Base-by-base conservation (phyloP, 2,797 vertebrate species). In the Silurus lanzhouensis region DNA sequence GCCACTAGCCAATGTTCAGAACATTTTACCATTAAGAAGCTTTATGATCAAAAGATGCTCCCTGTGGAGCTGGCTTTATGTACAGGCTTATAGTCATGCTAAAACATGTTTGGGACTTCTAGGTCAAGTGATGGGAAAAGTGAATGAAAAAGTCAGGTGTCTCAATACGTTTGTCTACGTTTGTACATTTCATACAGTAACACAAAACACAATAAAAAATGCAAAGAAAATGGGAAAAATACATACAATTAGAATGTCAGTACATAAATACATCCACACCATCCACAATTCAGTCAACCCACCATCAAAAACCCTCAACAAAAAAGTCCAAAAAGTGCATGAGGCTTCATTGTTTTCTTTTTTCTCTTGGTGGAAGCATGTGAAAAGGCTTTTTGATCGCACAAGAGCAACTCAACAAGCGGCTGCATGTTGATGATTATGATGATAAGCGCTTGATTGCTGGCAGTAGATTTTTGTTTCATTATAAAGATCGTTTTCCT, bases 381-480 rank as follows among this genome's bases (percentile, higher is more conserved):
- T 20, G 75, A 10, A 76, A 76, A 77, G 7, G 17, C 55, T 38
- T 13, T 60, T 31, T 74, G 46, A 89, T 89, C 84, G 86, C 84
- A 85, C 86, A 89, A 85, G 85, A 86, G 85, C 84, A 86, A 86
- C 84, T 87, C 85, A 87, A 82, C 85, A 87, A 61, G 81, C 83
- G 78, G 60, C 80, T 83, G 85, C 80, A 52, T 77, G 80, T 57
- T 75, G n/a, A 75, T 75, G n/a, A 55, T 57, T 57, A 77, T 87
- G 77, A 81, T 86, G 66, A 88, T 80, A 77, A 85, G 72, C 58
- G 48, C 61, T 38, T 71, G 81, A 58, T 83, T 64, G 85, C 72
- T 57, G 48, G 52, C 72, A 75, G 72, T 38, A 5, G 68, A 46
- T 17, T 70, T 38, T 19, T 64, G n/a, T 63, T 25, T 75, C 25